A percentile compares a stretch with the other conserved stretches of the same genome.
Conservation (phyloP, 1,140 invertebrate genomes). For the Diabrotica virgifera region DNA sequence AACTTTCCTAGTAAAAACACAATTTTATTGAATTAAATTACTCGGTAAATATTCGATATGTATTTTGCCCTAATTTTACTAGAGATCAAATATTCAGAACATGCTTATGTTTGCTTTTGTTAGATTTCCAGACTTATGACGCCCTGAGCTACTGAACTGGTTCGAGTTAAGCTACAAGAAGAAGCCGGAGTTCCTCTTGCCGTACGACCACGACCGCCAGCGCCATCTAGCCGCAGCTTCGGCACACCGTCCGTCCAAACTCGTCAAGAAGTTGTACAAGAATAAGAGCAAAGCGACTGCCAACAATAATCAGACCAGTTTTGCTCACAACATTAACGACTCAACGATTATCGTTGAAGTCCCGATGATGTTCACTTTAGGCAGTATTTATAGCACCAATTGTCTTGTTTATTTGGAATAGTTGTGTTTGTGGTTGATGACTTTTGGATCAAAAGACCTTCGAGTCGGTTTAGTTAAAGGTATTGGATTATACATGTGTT, state of each 20-base stretch:
- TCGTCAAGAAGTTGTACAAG: slow-evolving; percentile 6
- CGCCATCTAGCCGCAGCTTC: neutral
- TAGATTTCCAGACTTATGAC: slow-evolving; percentile 66
- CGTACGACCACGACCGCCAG: slow-evolving; percentile 27
- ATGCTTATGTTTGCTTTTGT: slow-evolving; percentile 14
- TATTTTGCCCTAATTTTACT: neutral
- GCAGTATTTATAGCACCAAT: slow-evolving; percentile 64
- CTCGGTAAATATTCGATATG: neutral
- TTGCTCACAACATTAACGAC: neutral
- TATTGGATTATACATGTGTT: neutral
- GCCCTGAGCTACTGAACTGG: slow-evolving; percentile 49
- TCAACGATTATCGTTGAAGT: slow-evolving; percentile 51
- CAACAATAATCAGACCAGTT: slow-evolving; percentile 33
- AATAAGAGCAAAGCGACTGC: neutral
- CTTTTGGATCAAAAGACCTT: neutral
- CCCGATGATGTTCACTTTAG: slow-evolving; percentile 60
- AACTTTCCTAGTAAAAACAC: too few relatives aligned
- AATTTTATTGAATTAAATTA: too few relatives aligned
- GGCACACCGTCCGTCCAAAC: slow-evolving; percentile 7
- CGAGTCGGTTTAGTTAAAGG: neutral
- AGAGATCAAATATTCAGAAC: too few relatives aligned
- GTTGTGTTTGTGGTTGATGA: neutral
- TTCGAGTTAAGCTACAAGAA: slow-evolving; percentile 41
- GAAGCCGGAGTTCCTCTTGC: slow-evolving; percentile 43
- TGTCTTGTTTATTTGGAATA: slow-evolving; percentile 63